Evolutionary conservation across 2,888 invertebrate species (phyloP).

Genomic region (Pasiphila rectangulata): DNA sequence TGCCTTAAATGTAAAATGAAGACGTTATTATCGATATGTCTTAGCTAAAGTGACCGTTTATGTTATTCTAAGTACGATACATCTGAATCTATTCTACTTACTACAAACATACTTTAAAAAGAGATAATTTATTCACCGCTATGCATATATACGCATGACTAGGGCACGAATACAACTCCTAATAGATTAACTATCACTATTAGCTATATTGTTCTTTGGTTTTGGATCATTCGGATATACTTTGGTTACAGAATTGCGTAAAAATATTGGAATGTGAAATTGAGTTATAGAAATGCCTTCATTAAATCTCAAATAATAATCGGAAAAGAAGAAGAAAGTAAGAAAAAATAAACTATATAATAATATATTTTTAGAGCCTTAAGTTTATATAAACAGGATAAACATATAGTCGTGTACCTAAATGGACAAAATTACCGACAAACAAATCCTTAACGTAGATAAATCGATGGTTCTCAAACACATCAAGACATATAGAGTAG

Average conservation of each 20-base stretch:
- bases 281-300: slow-evolving; percentile 13
- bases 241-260: slow-evolving; percentile 3
- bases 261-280: slow-evolving; percentile 29
- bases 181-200: slow-evolving; percentile 20
- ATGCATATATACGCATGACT: slow-evolving; percentile 27
- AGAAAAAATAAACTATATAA: no score
- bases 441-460: no score
- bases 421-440: no score
- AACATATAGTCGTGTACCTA: no score
- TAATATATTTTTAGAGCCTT: no score
- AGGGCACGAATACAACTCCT: slow-evolving; percentile 27
- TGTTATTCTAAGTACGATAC: slow-evolving; percentile 32
- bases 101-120: slow-evolving; percentile 29
- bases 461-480: no score
- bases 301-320: not conserved
- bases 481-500: no score
- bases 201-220: slow-evolving; percentile 28
- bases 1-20: not conserved
- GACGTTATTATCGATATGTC: slow-evolving; percentile 16
- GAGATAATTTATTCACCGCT: slow-evolving; percentile 29
- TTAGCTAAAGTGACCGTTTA: slow-evolving; percentile 24
- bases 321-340: not conserved
- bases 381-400: no score
- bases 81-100: slow-evolving; percentile 21
- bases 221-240: slow-evolving; percentile 11